Percentiles rank a stretch among this genome's conserved stretches.
Evolutionary conservation across 2,113 vertebrate species (phyloP).

Genomic region (Gallinago jamesoni): DNA sequence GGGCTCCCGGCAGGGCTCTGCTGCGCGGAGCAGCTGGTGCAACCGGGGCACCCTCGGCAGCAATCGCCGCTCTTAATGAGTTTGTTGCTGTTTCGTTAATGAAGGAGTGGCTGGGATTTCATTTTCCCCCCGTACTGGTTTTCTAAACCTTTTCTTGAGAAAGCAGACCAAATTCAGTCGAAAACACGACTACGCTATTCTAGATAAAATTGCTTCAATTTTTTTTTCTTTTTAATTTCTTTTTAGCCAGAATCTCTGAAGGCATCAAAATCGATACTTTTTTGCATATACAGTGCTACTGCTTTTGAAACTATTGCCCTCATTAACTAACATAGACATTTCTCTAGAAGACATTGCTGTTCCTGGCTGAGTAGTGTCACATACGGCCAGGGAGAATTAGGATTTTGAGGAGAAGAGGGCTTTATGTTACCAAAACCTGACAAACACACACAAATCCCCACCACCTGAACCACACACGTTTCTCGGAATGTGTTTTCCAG

Average conservation of each 20-base stretch:
- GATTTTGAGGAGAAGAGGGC: not conserved
- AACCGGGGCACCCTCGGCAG: not conserved
- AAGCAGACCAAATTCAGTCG: not conserved
- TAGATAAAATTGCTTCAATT: not conserved
- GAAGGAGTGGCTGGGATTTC: not conserved
- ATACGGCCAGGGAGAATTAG: not conserved
- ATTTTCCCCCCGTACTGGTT: not conserved
- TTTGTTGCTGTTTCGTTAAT: not conserved
- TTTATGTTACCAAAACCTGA: not conserved
- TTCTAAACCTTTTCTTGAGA: not conserved
- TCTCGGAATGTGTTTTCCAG: not conserved
- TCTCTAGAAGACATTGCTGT: not conserved
- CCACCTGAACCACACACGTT: accelerated
- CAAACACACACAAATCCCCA: not conserved
- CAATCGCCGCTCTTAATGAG: not conserved
- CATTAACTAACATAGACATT: not conserved
- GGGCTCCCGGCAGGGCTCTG: slow-evolving; percentile 1
- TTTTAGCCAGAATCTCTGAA: not conserved
- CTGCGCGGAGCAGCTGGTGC: not conserved
- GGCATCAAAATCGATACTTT: not conserved
- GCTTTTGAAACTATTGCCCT: not conserved
- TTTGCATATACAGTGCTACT: not conserved
- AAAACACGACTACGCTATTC: not conserved
- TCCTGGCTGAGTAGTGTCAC: not conserved
- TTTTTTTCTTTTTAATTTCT: not conserved